These are phyloP conservation scores for Serinus canaria DNA, from an alignment of 2,113 vertebrate species.

Conservation along the genomic window DNA sequence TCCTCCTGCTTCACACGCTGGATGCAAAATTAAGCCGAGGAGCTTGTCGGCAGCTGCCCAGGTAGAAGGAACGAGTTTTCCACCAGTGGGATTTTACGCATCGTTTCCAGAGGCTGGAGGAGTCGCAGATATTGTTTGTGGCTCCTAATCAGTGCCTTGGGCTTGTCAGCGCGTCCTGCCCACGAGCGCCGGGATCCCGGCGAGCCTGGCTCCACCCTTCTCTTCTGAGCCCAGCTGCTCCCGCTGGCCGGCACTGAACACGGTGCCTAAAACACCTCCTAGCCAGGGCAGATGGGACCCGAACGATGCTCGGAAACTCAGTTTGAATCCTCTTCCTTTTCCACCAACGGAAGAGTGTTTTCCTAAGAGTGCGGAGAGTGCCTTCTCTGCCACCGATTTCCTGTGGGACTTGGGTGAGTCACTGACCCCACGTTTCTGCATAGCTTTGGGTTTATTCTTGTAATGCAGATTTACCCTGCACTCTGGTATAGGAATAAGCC, in stretches of 20 bases:
- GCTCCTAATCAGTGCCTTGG: background rate
- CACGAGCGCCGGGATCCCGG: background rate
- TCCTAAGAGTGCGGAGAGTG: background rate
- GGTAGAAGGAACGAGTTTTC: constrained; percentile 9
- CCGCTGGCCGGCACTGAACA: background rate
- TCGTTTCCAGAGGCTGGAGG: background rate
- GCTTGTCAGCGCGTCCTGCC: background rate
- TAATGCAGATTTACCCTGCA: background rate
- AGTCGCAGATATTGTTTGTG: background rate
- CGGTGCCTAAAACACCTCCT: background rate
- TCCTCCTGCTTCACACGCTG: background rate
- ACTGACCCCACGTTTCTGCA: background rate
- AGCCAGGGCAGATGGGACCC: background rate
- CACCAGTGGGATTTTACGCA: background rate
- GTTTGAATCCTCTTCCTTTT: background rate
- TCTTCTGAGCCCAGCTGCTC: background rate
- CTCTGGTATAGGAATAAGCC: background rate
- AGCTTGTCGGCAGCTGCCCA: background rate
- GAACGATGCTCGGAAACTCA: background rate
- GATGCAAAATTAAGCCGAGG: background rate
- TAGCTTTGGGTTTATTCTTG: background rate
- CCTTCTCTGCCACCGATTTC: background rate
- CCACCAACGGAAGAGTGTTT: background rate
- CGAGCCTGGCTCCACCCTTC: background rate
- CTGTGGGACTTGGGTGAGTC: background rate